phyloP scores from a whole-genome alignment of 1,140 invertebrate species.

The Cheumatopsyche charites region DNA sequence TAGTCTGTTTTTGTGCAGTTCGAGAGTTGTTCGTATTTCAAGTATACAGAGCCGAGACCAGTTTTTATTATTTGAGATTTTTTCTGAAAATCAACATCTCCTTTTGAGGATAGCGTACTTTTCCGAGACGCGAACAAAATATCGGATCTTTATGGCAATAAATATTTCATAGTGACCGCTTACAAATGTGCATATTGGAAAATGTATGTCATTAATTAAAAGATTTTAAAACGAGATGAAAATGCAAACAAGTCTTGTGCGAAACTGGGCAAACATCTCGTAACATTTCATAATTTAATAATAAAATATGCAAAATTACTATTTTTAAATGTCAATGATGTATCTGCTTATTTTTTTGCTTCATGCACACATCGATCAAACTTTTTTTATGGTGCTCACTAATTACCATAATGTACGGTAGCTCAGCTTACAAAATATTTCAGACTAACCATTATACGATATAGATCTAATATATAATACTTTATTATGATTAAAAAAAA shows the following conservation, averaged over 20 bases:
- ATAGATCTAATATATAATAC: not conserved
- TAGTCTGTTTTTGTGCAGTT: not conserved
- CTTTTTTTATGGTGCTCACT: not conserved
- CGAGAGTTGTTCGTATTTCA: constrained; percentile 6
- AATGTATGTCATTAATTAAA: constrained; percentile 1
- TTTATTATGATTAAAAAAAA: not conserved
- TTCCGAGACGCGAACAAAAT: too few relatives aligned
- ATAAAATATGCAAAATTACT: constrained; percentile 1
- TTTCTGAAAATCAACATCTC: constrained; percentile 1
- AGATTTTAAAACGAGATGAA: not conserved
- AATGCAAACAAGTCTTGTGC: not conserved
- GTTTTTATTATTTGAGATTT: not conserved
- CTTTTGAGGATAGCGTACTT: not conserved
- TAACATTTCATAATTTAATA: too few relatives aligned
- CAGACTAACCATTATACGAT: too few relatives aligned
- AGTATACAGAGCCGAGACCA: not conserved
- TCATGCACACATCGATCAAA: not conserved
- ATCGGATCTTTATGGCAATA: too few relatives aligned
- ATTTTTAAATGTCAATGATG: constrained; percentile 9
- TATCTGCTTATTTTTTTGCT: not conserved
- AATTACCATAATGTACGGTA: constrained; percentile 13
- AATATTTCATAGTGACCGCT: not conserved
- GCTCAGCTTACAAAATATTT: not conserved
- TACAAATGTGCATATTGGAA: not conserved
- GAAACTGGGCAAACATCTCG: too few relatives aligned